Base-by-base conservation (phyloP, 2,113 vertebrate species). In the Philantomba maxwellii region DNA sequence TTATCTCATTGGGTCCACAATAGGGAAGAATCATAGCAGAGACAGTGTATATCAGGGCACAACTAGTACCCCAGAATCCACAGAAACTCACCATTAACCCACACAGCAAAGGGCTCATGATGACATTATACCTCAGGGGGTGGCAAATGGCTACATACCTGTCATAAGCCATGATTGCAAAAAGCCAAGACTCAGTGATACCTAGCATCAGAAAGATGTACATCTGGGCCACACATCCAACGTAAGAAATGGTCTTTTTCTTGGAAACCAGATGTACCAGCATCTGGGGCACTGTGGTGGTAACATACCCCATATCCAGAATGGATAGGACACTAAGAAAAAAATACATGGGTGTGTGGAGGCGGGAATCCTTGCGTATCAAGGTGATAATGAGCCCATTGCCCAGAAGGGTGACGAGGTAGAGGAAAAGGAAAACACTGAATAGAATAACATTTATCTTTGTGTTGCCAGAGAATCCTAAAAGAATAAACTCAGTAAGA, bases 141-240 rank as follows among this genome's bases (percentile, higher is more conserved):
- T 95, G 91, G 53, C 97, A 97, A 77, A 97, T 89, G 36, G 95
- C 97, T 51, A 95, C 89, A 94, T 95, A 97, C 78, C 95, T 95
- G 23, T 96, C 95, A 78, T 96, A 94, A 47, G 94, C 89, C 96
- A 97, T 97, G 82, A 95, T 16, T 53, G 95, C 91, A n/a, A 97
- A 97, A 60, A 96, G 87, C 91, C 91, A 94, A 94, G 93, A 98
- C 57, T 98, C 97, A 4, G 97, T 97, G 89, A 97, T 97, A 19
- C 96, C 97, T 73, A 98, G 64, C 93, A 89, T 90, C 43, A 97
- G 86, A n/a, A 96, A 87, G 95, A 98, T 97, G 91, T 97, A 98
- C 97, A 98, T 96, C 90, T 98, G 94, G 2, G 0, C 57, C 82
- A 96, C 81, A 85, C 0, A 0, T 66, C 94, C 98, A 53, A 36